Conservation (phyloP, 2,797 vertebrate species). For the Muraenolepis orangiensis region DNA sequence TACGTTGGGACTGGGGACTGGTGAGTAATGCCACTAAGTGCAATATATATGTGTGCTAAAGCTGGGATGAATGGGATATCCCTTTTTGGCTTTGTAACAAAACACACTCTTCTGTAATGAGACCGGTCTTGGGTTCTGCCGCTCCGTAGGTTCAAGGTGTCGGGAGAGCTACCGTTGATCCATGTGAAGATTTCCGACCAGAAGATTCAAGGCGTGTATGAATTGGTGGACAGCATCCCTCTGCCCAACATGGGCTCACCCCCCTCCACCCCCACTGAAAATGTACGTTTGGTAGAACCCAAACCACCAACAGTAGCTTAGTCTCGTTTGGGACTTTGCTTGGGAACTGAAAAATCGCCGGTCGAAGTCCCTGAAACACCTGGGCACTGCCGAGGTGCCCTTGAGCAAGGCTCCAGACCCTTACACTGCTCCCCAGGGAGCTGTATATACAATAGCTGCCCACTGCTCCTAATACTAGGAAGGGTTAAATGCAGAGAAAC, state of each 20-base stretch:
- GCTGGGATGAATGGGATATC: background rate
- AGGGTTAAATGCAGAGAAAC: too few relatives aligned
- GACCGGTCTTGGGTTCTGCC: background rate
- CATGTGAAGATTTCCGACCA: conserved; percentile 88
- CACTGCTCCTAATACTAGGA: too few relatives aligned
- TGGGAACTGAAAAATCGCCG: too few relatives aligned
- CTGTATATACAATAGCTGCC: too few relatives aligned
- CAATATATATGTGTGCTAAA: background rate
- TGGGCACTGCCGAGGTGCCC: too few relatives aligned
- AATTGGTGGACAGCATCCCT: conserved; percentile 83
- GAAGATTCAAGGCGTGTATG: conserved; percentile 81
- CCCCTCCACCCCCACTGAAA: conserved; percentile 67
- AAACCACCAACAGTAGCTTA: background rate
- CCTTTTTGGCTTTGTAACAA: background rate
- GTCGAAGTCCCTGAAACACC: too few relatives aligned
- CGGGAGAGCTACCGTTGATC: conserved; percentile 88
- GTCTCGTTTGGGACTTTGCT: too few relatives aligned
- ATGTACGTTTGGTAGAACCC: conserved; percentile 61
- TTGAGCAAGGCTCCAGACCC: too few relatives aligned
- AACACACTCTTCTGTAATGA: background rate
- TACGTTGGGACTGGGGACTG: background rate
- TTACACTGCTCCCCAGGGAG: too few relatives aligned
- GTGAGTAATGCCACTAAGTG: background rate
- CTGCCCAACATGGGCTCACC: conserved; percentile 73
- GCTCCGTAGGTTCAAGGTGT: conserved; percentile 84